These are phyloP conservation scores for Apodemia hepburni DNA, from an alignment of 2,888 invertebrate species.

Conservation along the genomic window DNA sequence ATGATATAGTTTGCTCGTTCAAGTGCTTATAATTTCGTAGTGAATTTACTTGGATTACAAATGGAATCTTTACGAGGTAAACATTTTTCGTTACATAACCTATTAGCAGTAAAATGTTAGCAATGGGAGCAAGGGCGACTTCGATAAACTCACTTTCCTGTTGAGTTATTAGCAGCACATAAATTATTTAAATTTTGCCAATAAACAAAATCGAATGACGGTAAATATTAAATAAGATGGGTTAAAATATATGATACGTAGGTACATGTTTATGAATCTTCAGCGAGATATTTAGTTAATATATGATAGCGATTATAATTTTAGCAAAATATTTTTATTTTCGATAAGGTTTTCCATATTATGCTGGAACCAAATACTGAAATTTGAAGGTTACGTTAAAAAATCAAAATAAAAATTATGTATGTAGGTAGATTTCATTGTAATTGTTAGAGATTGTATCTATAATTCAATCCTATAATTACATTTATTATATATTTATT, in stretches of 20 bases:
- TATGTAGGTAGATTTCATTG: not conserved
- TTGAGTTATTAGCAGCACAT: constrained; percentile 8
- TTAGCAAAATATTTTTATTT: too few species aligned
- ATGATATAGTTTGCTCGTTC: constrained; percentile 34
- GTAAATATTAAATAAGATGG: not conserved
- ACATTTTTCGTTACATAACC: constrained; percentile 49
- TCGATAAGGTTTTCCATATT: too few species aligned
- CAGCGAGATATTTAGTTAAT: not conserved
- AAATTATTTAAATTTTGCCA: constrained; percentile 1
- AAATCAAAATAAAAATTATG: not conserved
- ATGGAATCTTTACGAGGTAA: constrained; percentile 67
- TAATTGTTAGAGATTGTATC: too few species aligned
- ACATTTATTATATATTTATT: not conserved
- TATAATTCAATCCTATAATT: too few species aligned
- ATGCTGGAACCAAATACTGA: not conserved
- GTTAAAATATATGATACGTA: not conserved
- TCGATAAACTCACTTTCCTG: constrained; percentile 19
- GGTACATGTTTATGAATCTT: not conserved
- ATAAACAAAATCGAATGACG: not conserved
- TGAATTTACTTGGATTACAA: constrained; percentile 45
- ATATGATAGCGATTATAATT: not conserved
- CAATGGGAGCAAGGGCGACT: constrained; percentile 24
- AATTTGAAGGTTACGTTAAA: not conserved
- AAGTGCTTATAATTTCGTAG: constrained; percentile 45
- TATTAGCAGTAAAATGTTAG: constrained; percentile 31